These are phyloP conservation scores for Schizopygopsis malacanthus DNA, from an alignment of 2,797 vertebrate species.

Conservation along the genomic window DNA sequence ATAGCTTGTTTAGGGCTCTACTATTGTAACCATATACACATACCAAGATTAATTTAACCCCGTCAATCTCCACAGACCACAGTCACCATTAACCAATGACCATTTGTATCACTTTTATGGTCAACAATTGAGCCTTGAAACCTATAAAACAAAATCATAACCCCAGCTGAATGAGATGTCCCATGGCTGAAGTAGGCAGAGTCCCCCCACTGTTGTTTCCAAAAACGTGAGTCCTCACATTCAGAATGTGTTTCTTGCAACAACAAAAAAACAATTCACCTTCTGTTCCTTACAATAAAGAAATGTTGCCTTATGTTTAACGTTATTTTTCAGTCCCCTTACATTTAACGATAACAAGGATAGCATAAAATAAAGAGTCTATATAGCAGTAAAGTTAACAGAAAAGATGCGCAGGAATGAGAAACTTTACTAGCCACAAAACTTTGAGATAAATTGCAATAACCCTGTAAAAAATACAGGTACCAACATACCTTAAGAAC, in stretches of 20 bases:
- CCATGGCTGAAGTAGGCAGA: neutral
- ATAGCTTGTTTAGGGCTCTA: neutral
- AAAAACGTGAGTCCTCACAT: neutral
- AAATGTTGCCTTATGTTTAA: neutral
- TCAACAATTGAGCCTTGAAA: neutral
- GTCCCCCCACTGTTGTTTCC: neutral
- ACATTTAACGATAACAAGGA: conserved; percentile 1
- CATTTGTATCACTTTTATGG: neutral
- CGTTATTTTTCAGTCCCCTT: neutral
- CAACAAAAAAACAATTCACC: neutral
- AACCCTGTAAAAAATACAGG: neutral
- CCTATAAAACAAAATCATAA: conserved; percentile 16
- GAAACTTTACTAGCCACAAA: neutral
- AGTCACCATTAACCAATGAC: conserved; percentile 13
- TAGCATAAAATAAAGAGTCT: neutral
- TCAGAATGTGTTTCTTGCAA: neutral
- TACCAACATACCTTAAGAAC: no score
- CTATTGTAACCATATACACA: conserved; percentile 1
- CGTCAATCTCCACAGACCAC: neutral
- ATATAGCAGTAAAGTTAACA: neutral
- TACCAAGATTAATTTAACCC: neutral
- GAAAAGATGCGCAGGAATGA: neutral
- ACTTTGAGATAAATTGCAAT: neutral
- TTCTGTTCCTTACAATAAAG: conserved; percentile 6
- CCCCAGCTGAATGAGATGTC: neutral